These are phyloP conservation scores for Athetis lepigone DNA, from an alignment of 2,888 invertebrate species.

Conservation along the genomic window DNA sequence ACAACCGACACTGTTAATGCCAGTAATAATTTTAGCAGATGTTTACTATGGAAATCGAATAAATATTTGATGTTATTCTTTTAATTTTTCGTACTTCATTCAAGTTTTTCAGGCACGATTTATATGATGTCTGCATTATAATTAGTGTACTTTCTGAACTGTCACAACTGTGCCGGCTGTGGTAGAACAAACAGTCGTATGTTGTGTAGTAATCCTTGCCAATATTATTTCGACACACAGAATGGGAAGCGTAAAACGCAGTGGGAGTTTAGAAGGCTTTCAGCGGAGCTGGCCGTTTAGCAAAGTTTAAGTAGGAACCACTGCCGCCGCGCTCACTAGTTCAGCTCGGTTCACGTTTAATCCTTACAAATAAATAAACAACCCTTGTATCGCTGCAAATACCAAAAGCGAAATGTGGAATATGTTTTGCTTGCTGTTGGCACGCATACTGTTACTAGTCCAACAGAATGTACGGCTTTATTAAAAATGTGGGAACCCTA, in stretches of 20 bases:
- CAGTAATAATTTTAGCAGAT: slow-evolving; percentile 71
- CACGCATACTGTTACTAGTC: slow-evolving; percentile 36
- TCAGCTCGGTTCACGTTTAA: slow-evolving; percentile 77
- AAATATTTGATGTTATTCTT: slow-evolving; percentile 8
- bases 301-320: slow-evolving; percentile 84
- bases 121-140: slow-evolving; percentile 26
- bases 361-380: slow-evolving; percentile 85
- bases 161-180: slow-evolving; percentile 46
- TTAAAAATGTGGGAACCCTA: slow-evolving; percentile 62
- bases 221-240: slow-evolving; percentile 78
- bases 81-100: slow-evolving; percentile 4
- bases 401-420: slow-evolving; percentile 78
- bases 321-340: slow-evolving; percentile 74
- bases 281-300: slow-evolving; percentile 82
- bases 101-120: slow-evolving; percentile 27
- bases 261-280: slow-evolving; percentile 83
- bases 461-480: slow-evolving; percentile 61
- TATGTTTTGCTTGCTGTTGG: slow-evolving; percentile 68
- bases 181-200: slow-evolving; percentile 46
- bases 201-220: slow-evolving; percentile 66
- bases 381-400: slow-evolving; percentile 80
- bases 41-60: slow-evolving; percentile 34
- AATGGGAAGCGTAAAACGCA: slow-evolving; percentile 76
- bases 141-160: slow-evolving; percentile 39
- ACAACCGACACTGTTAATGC: slow-evolving; percentile 74